Evolutionary conservation across 2,888 invertebrate genomes (phyloP).

Genomic region (Lypha dubia): DNA sequence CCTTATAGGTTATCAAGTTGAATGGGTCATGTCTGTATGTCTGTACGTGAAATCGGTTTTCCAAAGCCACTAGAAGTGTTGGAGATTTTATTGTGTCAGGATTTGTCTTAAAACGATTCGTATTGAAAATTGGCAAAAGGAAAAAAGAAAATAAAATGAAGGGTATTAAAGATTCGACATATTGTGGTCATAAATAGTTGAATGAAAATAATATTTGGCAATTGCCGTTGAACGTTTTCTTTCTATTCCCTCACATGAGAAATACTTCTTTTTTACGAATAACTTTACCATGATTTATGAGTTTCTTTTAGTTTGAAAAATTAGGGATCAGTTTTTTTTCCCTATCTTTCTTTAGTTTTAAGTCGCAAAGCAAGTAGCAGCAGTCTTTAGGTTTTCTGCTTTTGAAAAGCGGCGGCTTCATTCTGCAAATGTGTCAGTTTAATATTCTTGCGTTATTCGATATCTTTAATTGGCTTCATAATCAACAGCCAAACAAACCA

Average conservation of each 20-base stretch:
- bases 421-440: conserved; percentile 73
- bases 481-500: conserved; percentile 71
- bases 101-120: no score
- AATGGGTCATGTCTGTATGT: no score
- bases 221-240: conserved; percentile 60
- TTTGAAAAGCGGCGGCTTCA: conserved; percentile 33
- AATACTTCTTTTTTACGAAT: background rate
- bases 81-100: no score
- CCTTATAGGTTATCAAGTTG: no score
- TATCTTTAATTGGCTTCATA: conserved; percentile 80
- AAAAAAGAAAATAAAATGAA: no score
- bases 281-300: conserved; percentile 77
- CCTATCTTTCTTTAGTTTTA: background rate
- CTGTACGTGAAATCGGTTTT: no score
- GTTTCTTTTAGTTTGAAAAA: conserved; percentile 58
- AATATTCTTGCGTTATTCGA: conserved; percentile 76
- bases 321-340: conserved; percentile 24
- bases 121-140: no score
- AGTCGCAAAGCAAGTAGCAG: conserved; percentile 30
- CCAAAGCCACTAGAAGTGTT: no score
- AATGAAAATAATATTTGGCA: conserved; percentile 59
- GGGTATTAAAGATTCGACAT: background rate
- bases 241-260: background rate
- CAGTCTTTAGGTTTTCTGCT: conserved; percentile 43
- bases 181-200: conserved; percentile 36